Percentiles rank a stretch among this genome's conserved stretches.
Evolutionary conservation across 2,113 vertebrate genomes (phyloP).

Genomic region (Phaethon lepturus): DNA sequence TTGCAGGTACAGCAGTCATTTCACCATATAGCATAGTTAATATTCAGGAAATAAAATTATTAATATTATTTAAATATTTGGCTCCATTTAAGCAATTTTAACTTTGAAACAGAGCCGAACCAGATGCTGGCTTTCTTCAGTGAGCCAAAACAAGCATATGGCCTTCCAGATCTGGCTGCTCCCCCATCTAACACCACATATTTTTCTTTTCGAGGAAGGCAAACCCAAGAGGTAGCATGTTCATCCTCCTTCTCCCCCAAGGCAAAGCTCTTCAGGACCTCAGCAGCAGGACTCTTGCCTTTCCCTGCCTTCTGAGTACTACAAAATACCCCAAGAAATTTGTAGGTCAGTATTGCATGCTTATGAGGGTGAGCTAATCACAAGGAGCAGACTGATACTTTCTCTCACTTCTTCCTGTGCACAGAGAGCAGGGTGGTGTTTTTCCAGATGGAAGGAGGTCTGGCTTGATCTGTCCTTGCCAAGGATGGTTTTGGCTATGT

Average conservation of each 20-base stretch:
- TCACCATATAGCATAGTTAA: neutral
- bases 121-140: conserved; percentile 49
- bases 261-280: neutral
- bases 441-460: neutral
- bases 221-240: neutral
- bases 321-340: neutral
- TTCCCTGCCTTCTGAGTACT: neutral
- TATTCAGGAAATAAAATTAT: conserved; percentile 63
- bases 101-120: conserved; percentile 39
- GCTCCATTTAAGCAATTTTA: conserved; percentile 38
- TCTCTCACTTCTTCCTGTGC: neutral
- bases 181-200: neutral
- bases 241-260: neutral
- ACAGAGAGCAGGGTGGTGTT: neutral
- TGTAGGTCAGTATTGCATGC: neutral
- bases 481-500: neutral
- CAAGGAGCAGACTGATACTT: neutral
- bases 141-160: conserved; percentile 35
- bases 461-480: neutral
- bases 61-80: conserved; percentile 59
- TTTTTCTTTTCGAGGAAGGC: neutral
- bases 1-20: conserved; percentile 30
- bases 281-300: neutral
- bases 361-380: neutral
- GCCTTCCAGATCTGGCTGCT: conserved; percentile 13